Evolutionary conservation across 1,140 invertebrate genomes (phyloP).

Genomic region (Panagrolaimus sp.): DNA sequence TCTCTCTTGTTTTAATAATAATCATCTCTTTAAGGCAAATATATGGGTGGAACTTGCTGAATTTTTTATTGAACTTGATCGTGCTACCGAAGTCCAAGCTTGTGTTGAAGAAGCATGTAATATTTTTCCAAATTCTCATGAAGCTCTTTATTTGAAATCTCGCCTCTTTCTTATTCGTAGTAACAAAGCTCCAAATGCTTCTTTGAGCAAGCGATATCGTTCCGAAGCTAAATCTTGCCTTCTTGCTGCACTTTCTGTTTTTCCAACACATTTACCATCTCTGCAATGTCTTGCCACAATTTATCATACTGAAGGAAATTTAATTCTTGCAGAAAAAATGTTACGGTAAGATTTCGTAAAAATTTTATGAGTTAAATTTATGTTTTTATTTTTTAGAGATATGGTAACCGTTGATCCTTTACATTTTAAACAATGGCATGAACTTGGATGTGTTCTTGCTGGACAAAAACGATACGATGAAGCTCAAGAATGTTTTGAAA

Average conservation of each 20-base stretch:
- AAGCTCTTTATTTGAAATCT: slow-evolving; percentile 57
- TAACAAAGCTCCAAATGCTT: slow-evolving; percentile 27
- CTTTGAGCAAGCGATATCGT: slow-evolving; percentile 22
- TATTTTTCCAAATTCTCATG: slow-evolving; percentile 55
- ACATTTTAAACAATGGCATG: slow-evolving; percentile 42
- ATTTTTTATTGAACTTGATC: slow-evolving; percentile 52
- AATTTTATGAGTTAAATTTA: neutral
- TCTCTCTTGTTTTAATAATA: too few relatives aligned
- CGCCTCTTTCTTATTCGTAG: slow-evolving; percentile 46
- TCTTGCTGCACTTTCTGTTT: slow-evolving; percentile 51
- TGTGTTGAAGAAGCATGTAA: slow-evolving; percentile 57
- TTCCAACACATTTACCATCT: slow-evolving; percentile 48
- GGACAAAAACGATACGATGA: slow-evolving; percentile 34
- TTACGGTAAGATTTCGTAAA: slow-evolving; percentile 36
- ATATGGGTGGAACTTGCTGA: slow-evolving; percentile 58
- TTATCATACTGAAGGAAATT: slow-evolving; percentile 47
- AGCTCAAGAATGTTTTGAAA: slow-evolving; percentile 51
- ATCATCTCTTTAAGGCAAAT: slow-evolving; percentile 42
- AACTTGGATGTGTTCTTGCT: slow-evolving; percentile 44
- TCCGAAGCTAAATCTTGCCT: slow-evolving; percentile 48
- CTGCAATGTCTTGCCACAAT: slow-evolving; percentile 38
- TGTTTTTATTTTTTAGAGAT: slow-evolving; percentile 44
- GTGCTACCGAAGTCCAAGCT: slow-evolving; percentile 42
- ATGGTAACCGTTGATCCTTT: slow-evolving; percentile 49
- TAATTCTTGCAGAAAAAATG: slow-evolving; percentile 57